Evolutionary conservation across 2,888 invertebrate genomes (phyloP).

Genomic region (Nineta flava): DNA sequence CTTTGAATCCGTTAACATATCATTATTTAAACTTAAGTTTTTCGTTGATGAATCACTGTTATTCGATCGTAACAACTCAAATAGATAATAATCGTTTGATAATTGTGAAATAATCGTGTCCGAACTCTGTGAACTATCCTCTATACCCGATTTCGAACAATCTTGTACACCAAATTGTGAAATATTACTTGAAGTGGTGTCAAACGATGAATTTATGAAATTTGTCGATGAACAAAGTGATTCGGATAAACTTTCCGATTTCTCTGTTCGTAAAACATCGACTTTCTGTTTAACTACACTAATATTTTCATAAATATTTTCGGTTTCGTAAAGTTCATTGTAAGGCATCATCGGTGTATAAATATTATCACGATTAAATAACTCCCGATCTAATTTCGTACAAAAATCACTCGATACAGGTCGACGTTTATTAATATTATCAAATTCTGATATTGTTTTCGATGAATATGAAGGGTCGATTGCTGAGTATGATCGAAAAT

Average conservation of each 20-base stretch:
- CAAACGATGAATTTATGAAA: neutral
- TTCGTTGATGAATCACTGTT: slow-evolving; percentile 1
- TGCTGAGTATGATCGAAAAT: neutral
- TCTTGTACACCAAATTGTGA: neutral
- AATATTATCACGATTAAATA: neutral
- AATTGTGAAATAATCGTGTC: neutral
- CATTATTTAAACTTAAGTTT: slow-evolving; percentile 1
- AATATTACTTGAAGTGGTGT: neutral
- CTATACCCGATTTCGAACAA: neutral
- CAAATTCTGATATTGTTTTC: neutral
- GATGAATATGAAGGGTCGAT: neutral
- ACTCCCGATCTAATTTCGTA: slow-evolving; percentile 39
- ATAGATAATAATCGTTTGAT: neutral
- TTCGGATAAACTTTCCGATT: neutral
- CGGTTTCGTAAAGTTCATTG: neutral
- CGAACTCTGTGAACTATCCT: neutral
- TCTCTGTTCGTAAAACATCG: neutral
- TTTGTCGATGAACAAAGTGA: neutral
- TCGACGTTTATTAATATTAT: slow-evolving; percentile 30
- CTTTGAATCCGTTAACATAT: neutral
- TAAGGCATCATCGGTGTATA: neutral
- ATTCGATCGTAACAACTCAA: neutral
- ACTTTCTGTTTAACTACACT: neutral
- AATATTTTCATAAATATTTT: slow-evolving; percentile 2
- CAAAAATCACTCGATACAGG: slow-evolving; percentile 61